Base-by-base conservation (phyloP, 2,113 vertebrate species). In the Copsychus sechellarum region DNA sequence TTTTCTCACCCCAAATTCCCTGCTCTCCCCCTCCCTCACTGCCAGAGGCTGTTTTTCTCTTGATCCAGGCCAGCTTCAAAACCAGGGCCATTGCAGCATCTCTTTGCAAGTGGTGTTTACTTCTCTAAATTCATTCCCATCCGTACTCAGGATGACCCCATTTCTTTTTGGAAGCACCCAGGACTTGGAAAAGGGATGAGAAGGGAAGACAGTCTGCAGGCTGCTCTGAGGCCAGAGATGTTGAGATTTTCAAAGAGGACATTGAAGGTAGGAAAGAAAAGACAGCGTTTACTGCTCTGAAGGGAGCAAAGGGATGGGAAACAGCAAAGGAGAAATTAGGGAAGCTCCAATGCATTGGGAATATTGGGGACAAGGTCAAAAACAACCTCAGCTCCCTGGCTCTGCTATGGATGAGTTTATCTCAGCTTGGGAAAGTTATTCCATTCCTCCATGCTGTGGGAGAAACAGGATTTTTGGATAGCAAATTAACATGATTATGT, bases 1-100 rank as follows among this genome's bases (percentile, higher is more conserved):
- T 79, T 34, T 76, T 66, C 19, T 79, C 60, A 0, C 69, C 85
- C 85, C 83, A 82, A 86, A 88, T 87, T 93, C 82, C 67, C 85
- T 28, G 29, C 61, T 79, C 81, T 74, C 43, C 62, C 47, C 69
- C 71, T 73, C 48, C 34, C 61, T 90, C 23, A 1, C 70, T 89
- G 87, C 78, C 87, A 80, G 90, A 90, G 88, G 81, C 79, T 96
- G 58, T 95, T 90, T 94, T 81, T 70, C 76, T 94, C 58, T 90
- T 24, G 33, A 88, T 88, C 60, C 80, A 88, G 61, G 71, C 45
- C 92, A 81, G 66, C 61, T 87, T 67, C 85, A 85, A 78, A 88
- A 67, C 19, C 53, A 43, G 48, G 81, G 57, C 78, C 51, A 29
- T 16, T 19, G 14, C 38, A 53, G 67, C 78, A 56, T n/a, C 56